These are phyloP conservation scores for Hirudo medicinalis DNA, from an alignment of 1,140 invertebrate genomes.

Conservation along the genomic window DNA sequence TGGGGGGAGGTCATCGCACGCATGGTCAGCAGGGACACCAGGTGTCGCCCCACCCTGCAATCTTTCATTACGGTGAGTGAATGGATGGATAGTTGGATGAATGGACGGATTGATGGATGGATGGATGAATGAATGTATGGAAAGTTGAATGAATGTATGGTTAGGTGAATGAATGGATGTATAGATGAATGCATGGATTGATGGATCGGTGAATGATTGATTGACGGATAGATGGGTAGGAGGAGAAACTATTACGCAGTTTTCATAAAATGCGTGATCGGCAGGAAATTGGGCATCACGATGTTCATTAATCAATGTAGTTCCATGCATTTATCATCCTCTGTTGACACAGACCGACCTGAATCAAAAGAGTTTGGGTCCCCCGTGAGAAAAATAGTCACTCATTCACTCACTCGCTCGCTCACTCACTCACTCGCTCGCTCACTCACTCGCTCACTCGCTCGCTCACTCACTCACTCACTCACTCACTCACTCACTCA, in stretches of 20 bases:
- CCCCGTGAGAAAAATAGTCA: not conserved
- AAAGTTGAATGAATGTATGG: not conserved
- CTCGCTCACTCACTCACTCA: constrained; percentile 21
- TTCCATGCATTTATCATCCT: no score
- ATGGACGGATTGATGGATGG: not conserved
- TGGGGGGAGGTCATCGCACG: constrained; percentile 73
- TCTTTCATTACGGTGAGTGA: constrained; percentile 67
- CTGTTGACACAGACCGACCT: no score
- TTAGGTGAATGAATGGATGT: not conserved
- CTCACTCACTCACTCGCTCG: constrained; percentile 18
- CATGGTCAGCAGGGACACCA: constrained; percentile 63
- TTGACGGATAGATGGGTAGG: no score
- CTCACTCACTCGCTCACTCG: constrained; percentile 20
- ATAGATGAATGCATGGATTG: no score
- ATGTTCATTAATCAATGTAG: no score
- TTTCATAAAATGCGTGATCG: no score
- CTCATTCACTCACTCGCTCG: not conserved
- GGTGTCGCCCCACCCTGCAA: constrained; percentile 69
- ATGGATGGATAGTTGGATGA: not conserved
- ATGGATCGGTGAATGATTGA: no score
- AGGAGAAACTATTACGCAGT: no score
- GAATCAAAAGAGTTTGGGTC: no score
- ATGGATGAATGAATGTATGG: not conserved
- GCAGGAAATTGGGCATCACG: no score
- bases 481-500: constrained; percentile 23